A percentile compares a stretch with the other conserved stretches of the same genome.
phyloP scores from a whole-genome alignment of 2,797 vertebrate species.

The Acanthis flammea region DNA sequence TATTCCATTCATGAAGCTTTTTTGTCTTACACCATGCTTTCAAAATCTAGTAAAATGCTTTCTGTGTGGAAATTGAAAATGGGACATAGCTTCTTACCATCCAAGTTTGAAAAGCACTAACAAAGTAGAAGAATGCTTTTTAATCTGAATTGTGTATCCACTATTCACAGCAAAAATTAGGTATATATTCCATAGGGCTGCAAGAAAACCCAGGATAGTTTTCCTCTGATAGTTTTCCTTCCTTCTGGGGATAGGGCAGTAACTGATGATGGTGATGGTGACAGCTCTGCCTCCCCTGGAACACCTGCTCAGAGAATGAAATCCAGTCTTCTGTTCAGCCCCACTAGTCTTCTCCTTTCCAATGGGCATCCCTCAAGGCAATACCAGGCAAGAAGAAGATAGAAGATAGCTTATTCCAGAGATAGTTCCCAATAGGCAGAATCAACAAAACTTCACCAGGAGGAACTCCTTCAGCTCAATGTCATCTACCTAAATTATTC shows the following conservation, averaged over 20 bases:
- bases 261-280: not conserved
- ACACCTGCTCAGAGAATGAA: not conserved
- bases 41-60: not conserved
- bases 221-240: not conserved
- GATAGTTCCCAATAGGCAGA: not conserved
- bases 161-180: not conserved
- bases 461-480: not conserved
- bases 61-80: not conserved
- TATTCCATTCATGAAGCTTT: not conserved
- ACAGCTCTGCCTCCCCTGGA: not conserved
- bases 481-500: not conserved
- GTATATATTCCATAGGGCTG: not conserved
- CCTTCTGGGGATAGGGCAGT: not conserved
- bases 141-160: not conserved
- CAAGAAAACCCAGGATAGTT: not conserved
- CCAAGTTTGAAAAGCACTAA: not conserved
- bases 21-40: not conserved
- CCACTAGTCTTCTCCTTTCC: not conserved
- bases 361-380: not conserved
- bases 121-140: not conserved
- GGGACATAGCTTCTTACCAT: not conserved
- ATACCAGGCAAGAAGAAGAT: not conserved
- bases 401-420: not conserved
- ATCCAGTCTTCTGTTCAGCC: not conserved
- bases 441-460: not conserved